phyloP scores from a whole-genome alignment of 37 sponge, comb jelly and placozoan genomes.

The Agelas oroides region DNA sequence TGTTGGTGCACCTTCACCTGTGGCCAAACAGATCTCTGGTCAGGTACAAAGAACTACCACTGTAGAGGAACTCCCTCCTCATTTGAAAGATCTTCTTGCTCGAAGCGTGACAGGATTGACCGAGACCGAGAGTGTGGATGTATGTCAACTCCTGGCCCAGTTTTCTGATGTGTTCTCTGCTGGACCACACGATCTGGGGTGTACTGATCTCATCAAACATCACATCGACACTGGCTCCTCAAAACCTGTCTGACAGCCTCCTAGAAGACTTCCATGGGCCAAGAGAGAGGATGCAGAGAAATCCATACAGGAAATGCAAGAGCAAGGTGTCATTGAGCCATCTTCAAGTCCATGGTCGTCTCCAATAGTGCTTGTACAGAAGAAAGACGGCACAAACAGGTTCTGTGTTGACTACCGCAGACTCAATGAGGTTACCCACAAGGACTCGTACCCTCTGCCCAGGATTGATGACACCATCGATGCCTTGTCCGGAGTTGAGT shows the following conservation, averaged over 20 bases:
- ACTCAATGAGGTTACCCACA: constrained; percentile 56
- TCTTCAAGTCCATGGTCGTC: constrained; percentile 61
- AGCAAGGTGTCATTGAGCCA: constrained; percentile 39
- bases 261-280: constrained; percentile 41
- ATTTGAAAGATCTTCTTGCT: not conserved
- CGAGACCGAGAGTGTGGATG: not conserved
- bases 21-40: not conserved
- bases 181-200: constrained; percentile 28
- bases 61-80: not conserved
- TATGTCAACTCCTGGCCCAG: not conserved
- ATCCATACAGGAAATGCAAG: constrained; percentile 37
- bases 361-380: too few relatives aligned
- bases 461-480: constrained; percentile 63
- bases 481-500: constrained; percentile 24
- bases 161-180: constrained; percentile 17
- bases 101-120: not conserved
- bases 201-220: constrained; percentile 37
- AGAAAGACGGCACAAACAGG: constrained; percentile 48
- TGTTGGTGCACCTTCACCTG: not conserved
- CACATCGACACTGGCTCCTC: constrained; percentile 42
- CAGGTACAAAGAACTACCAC: too few relatives aligned
- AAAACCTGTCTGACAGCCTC: constrained; percentile 50
- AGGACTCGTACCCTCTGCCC: constrained; percentile 68
- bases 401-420: constrained; percentile 77
- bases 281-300: constrained; percentile 15